A percentile compares a stretch with the other conserved stretches of the same genome.
Conservation (phyloP, 2,113 vertebrate species). For the Equus przewalskii region DNA sequence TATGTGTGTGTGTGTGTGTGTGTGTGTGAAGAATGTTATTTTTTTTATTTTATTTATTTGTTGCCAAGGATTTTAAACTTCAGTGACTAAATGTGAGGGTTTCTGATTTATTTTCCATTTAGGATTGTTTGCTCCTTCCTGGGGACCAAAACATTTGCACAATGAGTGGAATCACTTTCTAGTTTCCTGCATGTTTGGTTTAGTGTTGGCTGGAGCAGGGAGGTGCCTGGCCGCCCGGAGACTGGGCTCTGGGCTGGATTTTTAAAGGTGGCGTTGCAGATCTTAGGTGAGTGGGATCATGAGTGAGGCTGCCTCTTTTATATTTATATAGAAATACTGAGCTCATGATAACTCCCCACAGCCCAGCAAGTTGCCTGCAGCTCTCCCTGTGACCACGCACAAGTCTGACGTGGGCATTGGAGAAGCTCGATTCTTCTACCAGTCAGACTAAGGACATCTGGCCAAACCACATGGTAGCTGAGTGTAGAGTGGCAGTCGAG, state of each 20-base stretch:
- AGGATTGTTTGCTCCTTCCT: not conserved
- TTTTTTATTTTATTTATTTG: not conserved
- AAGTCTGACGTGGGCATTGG: not conserved
- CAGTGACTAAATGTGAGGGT: not conserved
- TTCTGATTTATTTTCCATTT: constrained; percentile 30
- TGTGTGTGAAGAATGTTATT: not conserved
- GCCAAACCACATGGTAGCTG: not conserved
- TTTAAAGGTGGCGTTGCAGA: not conserved
- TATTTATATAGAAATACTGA: not conserved
- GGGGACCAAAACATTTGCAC: not conserved
- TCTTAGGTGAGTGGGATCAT: not conserved
- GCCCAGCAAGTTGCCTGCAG: not conserved
- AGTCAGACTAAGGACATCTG: not conserved
- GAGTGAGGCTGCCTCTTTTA: not conserved
- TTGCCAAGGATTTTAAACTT: not conserved
- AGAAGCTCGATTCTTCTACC: not conserved
- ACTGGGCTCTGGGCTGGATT: not conserved
- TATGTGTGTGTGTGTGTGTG: not conserved
- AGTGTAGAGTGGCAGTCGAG: not conserved
- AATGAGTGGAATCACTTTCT: not conserved
- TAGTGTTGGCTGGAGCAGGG: not conserved
- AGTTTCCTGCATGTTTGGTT: not conserved
- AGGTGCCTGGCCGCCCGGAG: not conserved
- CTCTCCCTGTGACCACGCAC: not conserved
- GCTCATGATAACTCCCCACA: not conserved